Conservation (phyloP, 2,797 vertebrate genomes). For the Rhinoraja longicauda region DNA sequence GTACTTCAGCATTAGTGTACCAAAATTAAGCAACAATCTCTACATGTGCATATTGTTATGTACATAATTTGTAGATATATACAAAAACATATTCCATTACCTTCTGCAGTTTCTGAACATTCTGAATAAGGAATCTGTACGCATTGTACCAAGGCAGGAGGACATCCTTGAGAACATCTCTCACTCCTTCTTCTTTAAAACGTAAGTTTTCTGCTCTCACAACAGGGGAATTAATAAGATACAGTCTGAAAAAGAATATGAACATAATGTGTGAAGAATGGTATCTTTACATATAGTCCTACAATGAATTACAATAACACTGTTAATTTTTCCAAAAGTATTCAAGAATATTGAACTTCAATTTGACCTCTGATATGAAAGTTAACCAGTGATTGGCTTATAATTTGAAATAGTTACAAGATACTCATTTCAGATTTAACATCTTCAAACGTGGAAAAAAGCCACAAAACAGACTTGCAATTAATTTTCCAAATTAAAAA, state of each 20-base stretch:
- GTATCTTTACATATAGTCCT: background rate
- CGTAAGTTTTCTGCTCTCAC: constrained; percentile 92
- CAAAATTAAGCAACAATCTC: background rate
- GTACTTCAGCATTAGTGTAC: background rate
- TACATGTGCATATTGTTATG: background rate
- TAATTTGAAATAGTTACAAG: background rate
- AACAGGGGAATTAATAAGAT: constrained; percentile 95
- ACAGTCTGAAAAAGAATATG: constrained; percentile 64
- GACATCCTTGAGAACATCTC: constrained; percentile 90
- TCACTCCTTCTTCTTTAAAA: constrained; percentile 93
- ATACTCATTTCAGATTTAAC: background rate
- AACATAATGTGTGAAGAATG: background rate
- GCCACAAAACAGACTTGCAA: background rate
- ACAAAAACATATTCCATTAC: constrained; percentile 51
- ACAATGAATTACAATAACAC: background rate
- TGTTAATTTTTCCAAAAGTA: background rate
- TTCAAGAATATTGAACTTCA: background rate
- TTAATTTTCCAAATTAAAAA: too few species aligned
- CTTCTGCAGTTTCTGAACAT: constrained; percentile 80
- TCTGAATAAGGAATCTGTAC: constrained; percentile 93
- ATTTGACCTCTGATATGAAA: background rate
- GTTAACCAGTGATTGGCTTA: background rate
- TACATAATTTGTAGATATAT: background rate
- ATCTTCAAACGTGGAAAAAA: background rate
- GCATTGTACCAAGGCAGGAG: constrained; percentile 97